These are phyloP conservation scores for Drosophila repleta DNA, from an alignment of 1,140 invertebrate genomes.

Conservation along the genomic window DNA sequence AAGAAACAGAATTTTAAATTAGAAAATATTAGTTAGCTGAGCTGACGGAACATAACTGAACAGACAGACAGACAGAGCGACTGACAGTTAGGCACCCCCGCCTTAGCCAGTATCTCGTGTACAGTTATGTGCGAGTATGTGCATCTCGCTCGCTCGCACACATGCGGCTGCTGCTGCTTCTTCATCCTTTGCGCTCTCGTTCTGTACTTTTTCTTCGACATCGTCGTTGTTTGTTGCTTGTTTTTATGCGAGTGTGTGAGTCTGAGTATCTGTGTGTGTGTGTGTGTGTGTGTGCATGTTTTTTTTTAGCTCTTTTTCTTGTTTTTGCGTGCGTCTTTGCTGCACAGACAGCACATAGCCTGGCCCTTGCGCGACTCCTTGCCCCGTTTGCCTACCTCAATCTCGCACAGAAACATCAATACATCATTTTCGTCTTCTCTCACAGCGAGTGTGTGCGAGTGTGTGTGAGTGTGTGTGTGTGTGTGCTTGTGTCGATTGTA, in stretches of 20 bases:
- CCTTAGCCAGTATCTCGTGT: constrained; percentile 28
- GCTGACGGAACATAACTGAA: constrained; percentile 19
- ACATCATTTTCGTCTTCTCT: constrained; percentile 79
- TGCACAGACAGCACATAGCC: constrained; percentile 39
- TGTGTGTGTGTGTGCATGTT: constrained; percentile 1
- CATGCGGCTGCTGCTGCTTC: not conserved
- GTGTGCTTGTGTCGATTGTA: constrained; percentile 49
- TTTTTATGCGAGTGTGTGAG: constrained; percentile 31
- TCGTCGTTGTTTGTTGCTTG: constrained; percentile 28
- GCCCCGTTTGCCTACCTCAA: constrained; percentile 9
- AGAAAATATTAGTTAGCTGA: constrained; percentile 78
- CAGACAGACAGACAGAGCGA: constrained; percentile 11
- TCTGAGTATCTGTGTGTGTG: too few species aligned
- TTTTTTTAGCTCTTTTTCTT: constrained; percentile 10
- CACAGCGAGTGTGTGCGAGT: constrained; percentile 20
- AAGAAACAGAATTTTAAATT: constrained; percentile 83
- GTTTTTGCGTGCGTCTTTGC: constrained; percentile 41
- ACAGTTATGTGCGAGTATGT: constrained; percentile 69
- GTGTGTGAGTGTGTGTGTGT: constrained; percentile 29
- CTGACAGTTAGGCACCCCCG: constrained; percentile 5
- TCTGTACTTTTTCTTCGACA: constrained; percentile 36
- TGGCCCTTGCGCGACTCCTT: not conserved
- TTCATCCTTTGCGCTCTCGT: constrained; percentile 16
- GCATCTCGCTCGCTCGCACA: constrained; percentile 28
- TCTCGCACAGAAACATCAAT: constrained; percentile 60